phyloP scores from a whole-genome alignment of 1,140 invertebrate genomes.

The Branchinecta lindahli region DNA sequence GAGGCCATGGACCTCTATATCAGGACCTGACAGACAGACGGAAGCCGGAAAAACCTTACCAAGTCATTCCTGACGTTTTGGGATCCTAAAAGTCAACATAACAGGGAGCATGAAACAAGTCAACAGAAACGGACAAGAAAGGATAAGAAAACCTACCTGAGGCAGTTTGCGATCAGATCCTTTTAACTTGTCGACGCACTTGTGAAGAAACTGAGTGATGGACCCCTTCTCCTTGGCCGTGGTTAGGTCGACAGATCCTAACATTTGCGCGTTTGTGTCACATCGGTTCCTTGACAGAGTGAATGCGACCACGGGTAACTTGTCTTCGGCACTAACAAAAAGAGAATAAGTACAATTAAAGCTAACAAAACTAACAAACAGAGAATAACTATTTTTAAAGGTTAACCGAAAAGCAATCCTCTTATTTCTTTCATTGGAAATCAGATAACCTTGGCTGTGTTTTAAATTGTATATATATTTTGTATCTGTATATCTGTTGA shows the following conservation, averaged over 20 bases:
- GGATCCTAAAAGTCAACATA: slow-evolving; percentile 5
- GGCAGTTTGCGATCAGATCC: slow-evolving; percentile 69
- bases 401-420: too few species aligned
- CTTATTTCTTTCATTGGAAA: too few species aligned
- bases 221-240: slow-evolving; percentile 61
- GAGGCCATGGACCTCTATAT: too few species aligned
- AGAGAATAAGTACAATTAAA: neutral
- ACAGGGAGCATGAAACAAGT: slow-evolving; percentile 17
- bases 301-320: slow-evolving; percentile 88
- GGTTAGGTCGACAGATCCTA: slow-evolving; percentile 61
- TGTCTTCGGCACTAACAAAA: slow-evolving; percentile 39
- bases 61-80: neutral
- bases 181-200: slow-evolving; percentile 65
- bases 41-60: slow-evolving; percentile 29
- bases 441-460: too few species aligned
- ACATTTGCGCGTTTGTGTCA: slow-evolving; percentile 53
- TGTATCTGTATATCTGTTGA: too few species aligned
- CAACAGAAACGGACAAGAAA: neutral
- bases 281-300: slow-evolving; percentile 79
- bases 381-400: too few species aligned
- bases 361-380: too few species aligned
- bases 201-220: slow-evolving; percentile 67
- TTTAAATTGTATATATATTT: too few species aligned
- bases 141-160: slow-evolving; percentile 44
- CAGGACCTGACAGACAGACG: too few species aligned